Percentiles rank a stretch among this genome's conserved stretches.
Evolutionary conservation across 2,113 vertebrate genomes (phyloP).

Genomic region (Solenodon paradoxus): DNA sequence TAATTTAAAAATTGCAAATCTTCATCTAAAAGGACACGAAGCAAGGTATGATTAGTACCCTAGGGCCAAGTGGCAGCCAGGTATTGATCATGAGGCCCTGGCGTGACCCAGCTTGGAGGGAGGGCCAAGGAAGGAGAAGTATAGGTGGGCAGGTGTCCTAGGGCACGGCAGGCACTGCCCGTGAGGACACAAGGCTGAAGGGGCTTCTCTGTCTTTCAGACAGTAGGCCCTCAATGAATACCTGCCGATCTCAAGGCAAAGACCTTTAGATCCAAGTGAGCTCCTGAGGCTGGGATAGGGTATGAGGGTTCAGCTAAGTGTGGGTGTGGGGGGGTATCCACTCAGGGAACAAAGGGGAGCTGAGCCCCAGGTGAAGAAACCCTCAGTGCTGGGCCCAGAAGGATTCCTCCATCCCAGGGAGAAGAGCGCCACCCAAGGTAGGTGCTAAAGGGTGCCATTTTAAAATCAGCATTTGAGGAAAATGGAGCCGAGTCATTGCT

Average conservation of each 20-base stretch:
- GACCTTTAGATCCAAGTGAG: neutral
- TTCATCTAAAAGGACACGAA: neutral
- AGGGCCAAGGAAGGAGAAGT: neutral
- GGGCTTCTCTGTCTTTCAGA: neutral
- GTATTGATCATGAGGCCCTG: neutral
- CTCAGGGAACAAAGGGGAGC: neutral
- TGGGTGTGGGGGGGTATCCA: neutral
- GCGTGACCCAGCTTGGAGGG: neutral
- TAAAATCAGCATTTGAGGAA: neutral
- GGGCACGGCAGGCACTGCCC: too few species aligned
- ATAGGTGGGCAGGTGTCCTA: too few species aligned
- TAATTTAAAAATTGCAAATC: neutral
- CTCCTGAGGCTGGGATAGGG: accelerated
- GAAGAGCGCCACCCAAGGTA: neutral
- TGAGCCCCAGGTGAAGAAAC: neutral
- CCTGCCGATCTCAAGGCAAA: neutral
- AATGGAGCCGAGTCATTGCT: neutral
- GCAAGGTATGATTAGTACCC: neutral
- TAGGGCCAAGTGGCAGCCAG: neutral
- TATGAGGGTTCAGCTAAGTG: neutral
- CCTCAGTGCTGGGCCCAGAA: neutral
- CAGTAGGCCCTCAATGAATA: neutral
- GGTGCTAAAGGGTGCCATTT: neutral
- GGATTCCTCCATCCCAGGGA: neutral
- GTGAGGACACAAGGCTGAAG: neutral